Evolutionary conservation across 2,113 vertebrate species (phyloP).

Genomic region (Anarhynchus alexandrinus): DNA sequence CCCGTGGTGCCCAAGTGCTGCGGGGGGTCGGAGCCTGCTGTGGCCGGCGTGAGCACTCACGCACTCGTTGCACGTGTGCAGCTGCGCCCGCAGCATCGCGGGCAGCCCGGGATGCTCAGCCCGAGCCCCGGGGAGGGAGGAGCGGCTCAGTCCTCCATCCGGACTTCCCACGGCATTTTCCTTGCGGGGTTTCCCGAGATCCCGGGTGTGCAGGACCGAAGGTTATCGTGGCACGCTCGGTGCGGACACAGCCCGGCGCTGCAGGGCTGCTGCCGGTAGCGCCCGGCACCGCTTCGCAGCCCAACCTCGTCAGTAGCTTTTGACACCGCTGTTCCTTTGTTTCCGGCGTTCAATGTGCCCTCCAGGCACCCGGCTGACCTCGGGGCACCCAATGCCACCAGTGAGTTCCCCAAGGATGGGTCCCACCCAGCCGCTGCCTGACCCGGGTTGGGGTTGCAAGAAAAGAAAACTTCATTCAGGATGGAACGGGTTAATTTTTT

Average conservation of each 20-base stretch:
- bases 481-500: not conserved
- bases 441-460: not conserved
- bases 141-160: not conserved
- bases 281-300: not conserved
- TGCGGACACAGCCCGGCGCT: not conserved
- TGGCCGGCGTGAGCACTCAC: fast-evolving
- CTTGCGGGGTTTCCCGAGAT: not conserved
- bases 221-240: not conserved
- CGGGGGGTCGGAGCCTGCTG: fast-evolving
- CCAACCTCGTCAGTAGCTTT: not conserved
- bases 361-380: not conserved
- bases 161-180: fast-evolving
- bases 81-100: not conserved
- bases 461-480: not conserved
- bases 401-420: not conserved
- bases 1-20: not conserved
- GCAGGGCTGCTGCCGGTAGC: not conserved
- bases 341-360: not conserved
- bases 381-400: fast-evolving
- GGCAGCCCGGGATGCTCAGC: not conserved
- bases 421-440: not conserved
- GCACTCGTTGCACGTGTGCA: fast-evolving
- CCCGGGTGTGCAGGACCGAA: fast-evolving
- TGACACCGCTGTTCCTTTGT: not conserved
- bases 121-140: not conserved